Evolutionary conservation across 2,888 invertebrate genomes (phyloP), one percentile per base, ranked within the genome.

Genomic region (Lamellibrachia satsuma): DNA sequence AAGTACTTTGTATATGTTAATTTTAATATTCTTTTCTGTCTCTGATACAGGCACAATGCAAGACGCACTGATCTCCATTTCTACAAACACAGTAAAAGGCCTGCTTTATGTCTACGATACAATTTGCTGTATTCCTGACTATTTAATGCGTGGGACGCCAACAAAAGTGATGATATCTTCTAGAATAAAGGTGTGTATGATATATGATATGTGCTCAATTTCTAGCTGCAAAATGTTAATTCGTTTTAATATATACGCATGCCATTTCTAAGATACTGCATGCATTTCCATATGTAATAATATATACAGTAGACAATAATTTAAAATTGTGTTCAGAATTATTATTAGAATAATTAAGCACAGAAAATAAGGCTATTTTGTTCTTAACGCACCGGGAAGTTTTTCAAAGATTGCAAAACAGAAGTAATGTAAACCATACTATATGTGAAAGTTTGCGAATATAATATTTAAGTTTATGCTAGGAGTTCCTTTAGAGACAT

Each of bases 61-160:
- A 75, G n/a, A 6, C 75, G 22, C 22, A 75, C 22, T 75, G 75
- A 75, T 75, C 75, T 75, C 75, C n/a, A 75, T 75, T 75, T 75
- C 75, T n/a, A 75, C 75, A 15, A 75, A 22, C 75, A 75, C n/a
- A 75, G n/a, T 97, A 39, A 96, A 95, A 92, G 94, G 95, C 0
- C 93, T 97, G 6, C 95, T 96, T 1, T 98, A 98, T 96, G 97
- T 99, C 94, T 98, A 98, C 97, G 99, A 99, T 97, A 97, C 99
- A 95, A 97, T 99, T 96, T 98, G 99, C 93, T 98, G 98, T 97
- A 98, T 99, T 93, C 97, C 99, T 55, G 99, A 98, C 97, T 97
- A 98, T 95, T 97, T 99, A 94, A 97, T 98, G 94, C 98, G 98
- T 97, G 97, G 98, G 95, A 96, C 96, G 7, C 94, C 95, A 90